Evolutionary conservation across 1,140 invertebrate species (phyloP), one percentile per base, ranked within the genome.

Genomic region (Subanguina moxae): DNA sequence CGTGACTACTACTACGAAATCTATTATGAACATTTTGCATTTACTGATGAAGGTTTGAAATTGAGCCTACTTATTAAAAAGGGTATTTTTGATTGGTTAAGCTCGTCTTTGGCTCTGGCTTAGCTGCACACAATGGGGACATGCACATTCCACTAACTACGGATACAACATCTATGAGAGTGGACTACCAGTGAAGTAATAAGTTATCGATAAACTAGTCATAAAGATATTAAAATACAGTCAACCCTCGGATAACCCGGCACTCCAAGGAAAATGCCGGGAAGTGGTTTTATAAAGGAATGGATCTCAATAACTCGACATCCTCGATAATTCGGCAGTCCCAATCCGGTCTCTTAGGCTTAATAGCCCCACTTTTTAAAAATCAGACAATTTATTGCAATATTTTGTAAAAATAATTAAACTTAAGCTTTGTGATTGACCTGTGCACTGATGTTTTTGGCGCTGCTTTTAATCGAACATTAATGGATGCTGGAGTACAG

Each of bases 391-490:
- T 45, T 45, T 45, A 45, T 45, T 11, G 43, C 11, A 13, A 45
- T 13, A 45, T n/a, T 45, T 45, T 11, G 43, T 45, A 13, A 13
- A 11, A 58, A 58, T 11, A 42, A 19, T 19, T 11, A 19, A 61
- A 21, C 23, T 72, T 61, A 28, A 72, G 64, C 27, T 94, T 91
- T 82, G 93, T 57, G 66, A 19, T 70, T 25, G 48, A 90, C 65
- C 90, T 92, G 80, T 95, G 93, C 80, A 81, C 83, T 42, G 92
- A 94, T 84, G 88, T 94, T 57, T 94, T 86, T 76, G 87, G 87
- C 19, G 28, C 86, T 42, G 87, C 88, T 72, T 90, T 88, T 76
- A 86, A 88, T 78, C 67, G 76, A 11, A 66, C 84, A 0, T 86
- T 90, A 42, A 78, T 91, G 17, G 78, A 88, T 25, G 42, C 11